Percentiles rank a stretch among this genome's conserved stretches.
Evolutionary conservation across 2,113 vertebrate genomes (phyloP).

Genomic region (Micronycteris hirsuta): DNA sequence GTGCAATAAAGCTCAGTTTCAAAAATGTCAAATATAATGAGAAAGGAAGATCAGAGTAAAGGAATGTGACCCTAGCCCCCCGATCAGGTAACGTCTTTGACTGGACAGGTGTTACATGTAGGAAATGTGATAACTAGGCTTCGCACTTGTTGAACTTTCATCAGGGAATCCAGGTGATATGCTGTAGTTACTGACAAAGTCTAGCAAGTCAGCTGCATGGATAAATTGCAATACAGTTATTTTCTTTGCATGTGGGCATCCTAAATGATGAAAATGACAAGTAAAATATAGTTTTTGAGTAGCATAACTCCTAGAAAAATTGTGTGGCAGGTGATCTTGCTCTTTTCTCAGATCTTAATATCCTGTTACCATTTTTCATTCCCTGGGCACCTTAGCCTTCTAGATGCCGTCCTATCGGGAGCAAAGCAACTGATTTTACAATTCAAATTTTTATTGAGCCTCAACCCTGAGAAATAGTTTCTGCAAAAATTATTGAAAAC

Average conservation of each 20-base stretch:
- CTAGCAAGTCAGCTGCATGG: background rate
- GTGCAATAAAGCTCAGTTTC: slow-evolving; percentile 50
- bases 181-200: background rate
- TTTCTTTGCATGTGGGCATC: background rate
- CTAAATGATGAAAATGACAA: slow-evolving; percentile 11
- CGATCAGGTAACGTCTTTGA: slow-evolving; percentile 47
- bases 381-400: background rate
- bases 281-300: background rate
- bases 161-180: background rate
- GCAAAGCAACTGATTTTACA: background rate
- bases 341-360: background rate
- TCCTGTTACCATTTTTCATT: background rate
- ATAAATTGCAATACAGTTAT: background rate
- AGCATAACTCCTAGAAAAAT: background rate
- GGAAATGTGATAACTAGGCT: slow-evolving; percentile 45
- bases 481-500: background rate
- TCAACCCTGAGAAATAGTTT: background rate
- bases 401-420: background rate
- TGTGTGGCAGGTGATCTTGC: background rate
- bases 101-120: slow-evolving; percentile 36
- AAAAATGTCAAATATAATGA: slow-evolving; percentile 50
- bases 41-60: slow-evolving; percentile 66
- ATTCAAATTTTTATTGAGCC: background rate
- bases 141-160: slow-evolving; percentile 48
- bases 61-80: slow-evolving; percentile 54